Evolutionary conservation across 2,888 invertebrate species (phyloP), one percentile per base, ranked within the genome.

Genomic region (Catocala nupta): DNA sequence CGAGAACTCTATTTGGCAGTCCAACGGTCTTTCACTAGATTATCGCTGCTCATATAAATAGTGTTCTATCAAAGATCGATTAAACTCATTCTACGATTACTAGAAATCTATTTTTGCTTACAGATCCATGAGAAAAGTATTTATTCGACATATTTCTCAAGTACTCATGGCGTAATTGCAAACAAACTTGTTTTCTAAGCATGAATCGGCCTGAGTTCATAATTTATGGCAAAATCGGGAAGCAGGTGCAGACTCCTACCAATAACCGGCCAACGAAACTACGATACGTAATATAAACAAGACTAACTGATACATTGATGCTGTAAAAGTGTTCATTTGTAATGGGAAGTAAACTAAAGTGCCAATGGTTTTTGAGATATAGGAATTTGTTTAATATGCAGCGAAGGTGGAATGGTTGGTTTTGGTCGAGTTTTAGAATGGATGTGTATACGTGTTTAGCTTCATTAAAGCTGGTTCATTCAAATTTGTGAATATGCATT

Each of bases 131-230:
- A 68, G 53, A 64, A 72, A 74, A 70, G 39, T 67, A 65, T 64
- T 67, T 68, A 66, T 66, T 75, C 63, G 69, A 69, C 68, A 75
- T 68, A 76, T 78, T 80, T 81, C 77, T 67, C 70, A 76, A 78
- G 77, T 75, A 61, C 65, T 59, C 70, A 59, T 66, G 66, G 63
- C 60, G 68, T 83, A 77, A 83, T 81, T 78, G 77, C 77, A 58
- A 58, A 55, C 53, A 75, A 83, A 83, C 83, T 77, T 56, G 83
- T 83, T 81, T 74, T 75, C 81, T 83, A 82, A 83, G 70, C 75
- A 66, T 70, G 73, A 73, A 74, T 80, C 65, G 61, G 59, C 63
- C 65, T 55, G 58, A 64, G 62, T 70, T 68, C 59, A 73, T 68
- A 68, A 75, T 71, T 77, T 82, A 80, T 80, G 65, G 80, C 76